Conservation (phyloP, 2,888 invertebrate species). For the Meteorus colon region DNA sequence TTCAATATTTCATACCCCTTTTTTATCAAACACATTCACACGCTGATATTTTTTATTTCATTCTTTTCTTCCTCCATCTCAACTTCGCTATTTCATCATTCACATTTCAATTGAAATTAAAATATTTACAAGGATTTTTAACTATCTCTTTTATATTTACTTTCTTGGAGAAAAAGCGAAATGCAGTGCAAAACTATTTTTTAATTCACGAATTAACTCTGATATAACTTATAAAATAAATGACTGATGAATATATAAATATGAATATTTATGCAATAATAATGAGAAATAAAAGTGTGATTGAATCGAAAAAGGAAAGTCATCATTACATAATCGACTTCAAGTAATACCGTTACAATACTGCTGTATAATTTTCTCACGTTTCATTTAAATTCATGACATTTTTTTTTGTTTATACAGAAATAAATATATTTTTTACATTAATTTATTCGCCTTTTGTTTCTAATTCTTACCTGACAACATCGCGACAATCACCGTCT, state of each 20-base stretch:
- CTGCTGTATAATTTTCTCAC: background rate
- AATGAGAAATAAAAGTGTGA: background rate
- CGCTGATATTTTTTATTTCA: background rate
- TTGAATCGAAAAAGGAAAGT: background rate
- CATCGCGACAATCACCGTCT: conserved; percentile 93
- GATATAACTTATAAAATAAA: no score
- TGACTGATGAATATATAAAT: background rate
- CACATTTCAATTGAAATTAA: background rate
- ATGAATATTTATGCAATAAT: background rate
- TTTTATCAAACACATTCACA: background rate
- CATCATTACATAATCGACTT: background rate
- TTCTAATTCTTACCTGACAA: conserved; percentile 82
- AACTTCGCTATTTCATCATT: background rate
- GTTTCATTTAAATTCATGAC: background rate
- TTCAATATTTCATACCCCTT: conserved; percentile 11
- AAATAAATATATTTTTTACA: background rate
- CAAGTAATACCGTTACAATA: background rate
- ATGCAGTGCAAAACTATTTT: no score
- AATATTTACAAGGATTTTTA: no score
- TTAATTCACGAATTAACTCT: no score
- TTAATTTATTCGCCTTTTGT: conserved; percentile 37
- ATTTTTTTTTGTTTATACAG: conserved; percentile 1
- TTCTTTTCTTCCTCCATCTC: background rate
- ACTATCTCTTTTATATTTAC: no score
- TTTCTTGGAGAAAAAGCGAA: no score